phyloP scores from a whole-genome alignment of 1,140 invertebrate genomes.

The Euwallacea fornicatus region DNA sequence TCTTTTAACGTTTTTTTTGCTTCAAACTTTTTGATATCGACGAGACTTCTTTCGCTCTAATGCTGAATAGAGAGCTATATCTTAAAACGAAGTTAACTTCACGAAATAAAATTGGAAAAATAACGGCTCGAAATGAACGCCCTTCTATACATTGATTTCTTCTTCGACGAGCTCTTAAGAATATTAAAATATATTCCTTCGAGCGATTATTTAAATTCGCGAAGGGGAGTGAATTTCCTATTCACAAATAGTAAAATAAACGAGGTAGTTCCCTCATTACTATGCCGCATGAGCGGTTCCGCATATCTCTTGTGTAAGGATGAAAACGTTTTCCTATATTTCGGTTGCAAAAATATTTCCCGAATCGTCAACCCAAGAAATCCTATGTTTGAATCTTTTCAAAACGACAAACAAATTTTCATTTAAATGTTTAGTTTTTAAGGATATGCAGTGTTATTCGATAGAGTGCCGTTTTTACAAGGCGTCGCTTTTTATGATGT shows the following conservation, averaged over 20 bases:
- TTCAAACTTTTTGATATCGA: not conserved
- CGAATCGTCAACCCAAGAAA: slow-evolving; percentile 27
- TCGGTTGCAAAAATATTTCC: slow-evolving; percentile 30
- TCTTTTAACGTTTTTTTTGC: slow-evolving; percentile 4
- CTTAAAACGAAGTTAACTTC: not conserved
- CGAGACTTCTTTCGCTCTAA: not conserved
- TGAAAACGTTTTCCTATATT: slow-evolving; percentile 32
- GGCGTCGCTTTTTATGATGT: too few species aligned
- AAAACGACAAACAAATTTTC: slow-evolving; percentile 23
- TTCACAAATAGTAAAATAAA: slow-evolving; percentile 32
- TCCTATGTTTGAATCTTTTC: slow-evolving; percentile 8
- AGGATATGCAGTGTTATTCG: too few species aligned
- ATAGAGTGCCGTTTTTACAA: too few species aligned
- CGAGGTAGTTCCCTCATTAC: slow-evolving; percentile 29
- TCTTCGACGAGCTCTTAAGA: slow-evolving; percentile 7
- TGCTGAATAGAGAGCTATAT: too few species aligned
- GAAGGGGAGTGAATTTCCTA: slow-evolving; percentile 27
- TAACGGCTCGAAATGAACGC: not conserved
- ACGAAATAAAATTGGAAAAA: not conserved
- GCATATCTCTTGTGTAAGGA: slow-evolving; percentile 23
- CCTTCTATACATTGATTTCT: slow-evolving; percentile 7
- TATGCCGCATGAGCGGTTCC: slow-evolving; percentile 20
- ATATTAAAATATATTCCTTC: slow-evolving; percentile 21
- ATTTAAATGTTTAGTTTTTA: not conserved
- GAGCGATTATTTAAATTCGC: slow-evolving; percentile 24